Evolutionary conservation across 1,140 invertebrate species (phyloP), one percentile per base, ranked within the genome.

Genomic region (Carposina sasakii): DNA sequence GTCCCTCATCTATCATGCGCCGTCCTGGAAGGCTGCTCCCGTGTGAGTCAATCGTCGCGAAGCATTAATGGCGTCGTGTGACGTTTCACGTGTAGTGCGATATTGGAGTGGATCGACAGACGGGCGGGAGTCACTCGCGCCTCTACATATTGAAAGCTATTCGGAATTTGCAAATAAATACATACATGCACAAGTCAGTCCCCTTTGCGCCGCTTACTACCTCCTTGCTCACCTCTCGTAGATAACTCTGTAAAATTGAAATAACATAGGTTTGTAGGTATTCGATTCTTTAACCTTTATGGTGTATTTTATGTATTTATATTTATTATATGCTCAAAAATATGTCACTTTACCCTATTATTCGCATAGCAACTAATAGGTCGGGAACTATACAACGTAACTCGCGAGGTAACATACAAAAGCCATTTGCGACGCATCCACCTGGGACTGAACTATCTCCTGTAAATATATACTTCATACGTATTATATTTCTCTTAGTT

Each of bases 101-200:
- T 83, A 79, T 78, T 79, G 69, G 71, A 78, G 65, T 65, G 70
- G 74, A 81, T 78, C 74, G 79, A 77, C 76, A 68, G 72, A 61
- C 67, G 69, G 72, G 62, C 67, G 69, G 67, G 66, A 68, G 67
- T 67, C 64, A 72, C 71, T n/a, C 61, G 64, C 69, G 71, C 66
- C 63, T 79, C 75, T 76, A 81, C 74, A 79, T 79, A 81, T 79
- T 84, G 77, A 84, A 79, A 81, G 76, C 74, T 74, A 76, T 72
- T 81, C 67, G 71, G 79, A 76, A 81, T 79, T 81, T 71, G 71
- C 76, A 83, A 83, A 82, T 82, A 82, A 82, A 83, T 81, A 82
- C 68, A 60, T 61, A 57, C 60, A 81, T 72, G 79, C 67, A 64
- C 53, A 59, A 53, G 62, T 60, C 56, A 60, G 21, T 2, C 28